Evolutionary conservation across 2,888 invertebrate genomes (phyloP).

Genomic region (Matsumyia berberina): DNA sequence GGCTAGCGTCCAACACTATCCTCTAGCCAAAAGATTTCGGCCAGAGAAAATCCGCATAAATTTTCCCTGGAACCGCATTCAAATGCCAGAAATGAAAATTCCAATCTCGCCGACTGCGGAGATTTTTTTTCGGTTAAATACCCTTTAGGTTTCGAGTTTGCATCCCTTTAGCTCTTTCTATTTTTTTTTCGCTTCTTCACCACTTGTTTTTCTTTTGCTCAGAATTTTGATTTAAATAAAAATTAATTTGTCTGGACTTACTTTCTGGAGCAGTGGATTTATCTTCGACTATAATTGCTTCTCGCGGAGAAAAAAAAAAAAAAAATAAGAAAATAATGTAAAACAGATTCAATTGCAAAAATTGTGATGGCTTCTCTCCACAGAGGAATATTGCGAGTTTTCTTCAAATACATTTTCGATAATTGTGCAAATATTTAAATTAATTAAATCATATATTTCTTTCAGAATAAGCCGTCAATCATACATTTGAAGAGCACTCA

Average conservation of each 20-base stretch:
- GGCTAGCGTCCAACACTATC: constrained; percentile 68
- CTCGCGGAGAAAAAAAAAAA: constrained; percentile 17
- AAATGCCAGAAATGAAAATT: constrained; percentile 68
- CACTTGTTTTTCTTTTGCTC: constrained; percentile 20
- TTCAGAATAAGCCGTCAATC: constrained; percentile 30
- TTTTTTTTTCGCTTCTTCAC: not conserved
- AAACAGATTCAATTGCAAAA: constrained; percentile 12
- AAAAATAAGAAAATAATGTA: too few species aligned
- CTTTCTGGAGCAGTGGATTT: constrained; percentile 25
- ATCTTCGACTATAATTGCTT: constrained; percentile 52
- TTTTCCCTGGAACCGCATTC: constrained; percentile 68
- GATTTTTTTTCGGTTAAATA: constrained; percentile 62
- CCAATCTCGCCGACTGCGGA: constrained; percentile 70
- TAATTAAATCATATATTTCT: constrained; percentile 47
- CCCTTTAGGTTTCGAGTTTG: constrained; percentile 32
- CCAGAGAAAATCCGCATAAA: constrained; percentile 76
- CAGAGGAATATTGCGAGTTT: not conserved
- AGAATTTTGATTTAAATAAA: constrained; percentile 70
- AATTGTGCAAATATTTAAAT: constrained; percentile 49
- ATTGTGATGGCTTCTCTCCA: not conserved
- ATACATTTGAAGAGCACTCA: constrained; percentile 30
- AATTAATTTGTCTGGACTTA: constrained; percentile 67
- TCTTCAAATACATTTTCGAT: constrained; percentile 12
- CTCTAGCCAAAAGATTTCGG: constrained; percentile 74
- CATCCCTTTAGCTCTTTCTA: constrained; percentile 12